These are phyloP conservation scores for Colletes latitarsis DNA, from an alignment of 1,140 invertebrate species.

Conservation along the genomic window DNA sequence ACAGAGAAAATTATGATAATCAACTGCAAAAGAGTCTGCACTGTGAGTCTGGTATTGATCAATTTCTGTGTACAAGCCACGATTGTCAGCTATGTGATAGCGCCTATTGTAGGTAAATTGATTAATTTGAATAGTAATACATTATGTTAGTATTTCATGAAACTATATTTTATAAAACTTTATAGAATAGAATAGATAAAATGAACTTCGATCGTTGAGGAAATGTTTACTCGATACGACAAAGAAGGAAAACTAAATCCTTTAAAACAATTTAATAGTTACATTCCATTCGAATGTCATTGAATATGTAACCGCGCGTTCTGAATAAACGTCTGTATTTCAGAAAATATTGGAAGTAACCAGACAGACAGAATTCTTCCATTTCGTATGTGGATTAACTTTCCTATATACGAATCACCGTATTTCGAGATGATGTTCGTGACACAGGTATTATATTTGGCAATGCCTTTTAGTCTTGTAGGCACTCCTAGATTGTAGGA, in stretches of 20 bases:
- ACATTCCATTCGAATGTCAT: too few species aligned
- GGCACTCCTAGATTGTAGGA: too few species aligned
- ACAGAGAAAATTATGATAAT: constrained; percentile 24
- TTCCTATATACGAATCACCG: constrained; percentile 39
- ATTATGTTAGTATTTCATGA: too few species aligned
- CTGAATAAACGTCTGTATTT: not conserved
- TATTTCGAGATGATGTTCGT: constrained; percentile 55
- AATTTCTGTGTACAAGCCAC: constrained; percentile 31
- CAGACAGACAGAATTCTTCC: constrained; percentile 50
- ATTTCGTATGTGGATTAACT: constrained; percentile 49
- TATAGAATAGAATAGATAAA: too few species aligned
- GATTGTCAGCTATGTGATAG: constrained; percentile 30
- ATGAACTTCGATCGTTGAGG: too few species aligned
- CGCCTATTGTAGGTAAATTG: constrained; percentile 51
- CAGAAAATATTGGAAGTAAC: constrained; percentile 54
- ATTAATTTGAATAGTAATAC: too few species aligned
- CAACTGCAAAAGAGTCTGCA: constrained; percentile 34
- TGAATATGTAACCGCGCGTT: not conserved
- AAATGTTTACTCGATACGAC: too few species aligned
- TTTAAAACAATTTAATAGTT: too few species aligned
- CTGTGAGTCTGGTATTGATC: constrained; percentile 29
- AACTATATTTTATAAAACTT: too few species aligned
- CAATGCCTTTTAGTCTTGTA: too few species aligned
- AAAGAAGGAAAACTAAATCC: too few species aligned
- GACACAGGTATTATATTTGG: constrained; percentile 43